These are phyloP conservation scores for Thalassoma bifasciatum DNA, from an alignment of 2,113 vertebrate genomes.

Conservation along the genomic window DNA sequence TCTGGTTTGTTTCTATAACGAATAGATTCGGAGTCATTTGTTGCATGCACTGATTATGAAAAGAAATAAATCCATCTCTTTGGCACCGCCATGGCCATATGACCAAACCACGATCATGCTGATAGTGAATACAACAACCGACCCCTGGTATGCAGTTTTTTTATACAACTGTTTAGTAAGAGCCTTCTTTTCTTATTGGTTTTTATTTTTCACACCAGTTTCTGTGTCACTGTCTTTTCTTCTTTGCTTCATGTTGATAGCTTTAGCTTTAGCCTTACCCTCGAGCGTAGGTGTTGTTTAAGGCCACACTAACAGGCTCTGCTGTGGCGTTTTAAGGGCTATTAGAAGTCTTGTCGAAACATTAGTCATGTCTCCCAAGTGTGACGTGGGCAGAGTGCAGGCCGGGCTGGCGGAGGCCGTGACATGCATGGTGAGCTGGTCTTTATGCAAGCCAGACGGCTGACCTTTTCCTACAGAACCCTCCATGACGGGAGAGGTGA, in stretches of 20 bases:
- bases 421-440: conserved; percentile 67
- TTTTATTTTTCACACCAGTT: no score
- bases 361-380: conserved; percentile 70
- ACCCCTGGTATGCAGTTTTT: no score
- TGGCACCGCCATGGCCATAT: no score
- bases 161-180: no score
- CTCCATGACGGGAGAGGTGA: conserved; percentile 47
- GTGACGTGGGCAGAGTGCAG: conserved; percentile 53
- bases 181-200: no score
- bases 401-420: conserved; percentile 43
- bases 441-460: conserved; percentile 62
- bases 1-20: conserved; percentile 2
- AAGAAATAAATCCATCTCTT: no score
- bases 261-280: conserved; percentile 30
- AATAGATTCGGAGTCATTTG: not conserved
- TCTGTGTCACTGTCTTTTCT: not conserved
- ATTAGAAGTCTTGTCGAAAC: conserved; percentile 55
- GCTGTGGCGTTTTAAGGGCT: conserved; percentile 65
- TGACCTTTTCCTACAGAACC: conserved; percentile 76
- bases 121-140: no score
- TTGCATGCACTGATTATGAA: no score
- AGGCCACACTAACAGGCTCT: conserved; percentile 36
- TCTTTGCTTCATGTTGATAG: not conserved
- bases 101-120: no score
- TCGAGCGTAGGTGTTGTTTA: conserved; percentile 35